A percentile compares a stretch with the other conserved stretches of the same genome.
Conservation (phyloP, 2,113 vertebrate genomes). For the Nansenia antarctica region DNA sequence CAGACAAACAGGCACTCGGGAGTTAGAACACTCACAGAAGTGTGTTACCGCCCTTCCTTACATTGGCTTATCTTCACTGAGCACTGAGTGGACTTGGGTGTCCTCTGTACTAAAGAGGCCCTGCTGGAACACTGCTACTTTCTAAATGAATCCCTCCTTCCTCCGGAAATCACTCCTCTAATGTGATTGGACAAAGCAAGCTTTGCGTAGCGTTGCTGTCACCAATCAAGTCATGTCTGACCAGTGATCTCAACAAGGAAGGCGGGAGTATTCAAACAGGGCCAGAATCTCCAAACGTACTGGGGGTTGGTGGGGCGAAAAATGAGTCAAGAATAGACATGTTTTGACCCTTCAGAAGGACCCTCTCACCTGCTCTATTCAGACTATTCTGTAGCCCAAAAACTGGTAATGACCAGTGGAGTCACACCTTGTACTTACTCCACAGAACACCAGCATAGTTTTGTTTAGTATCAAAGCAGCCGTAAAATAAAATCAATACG, state of each 20-base stretch:
- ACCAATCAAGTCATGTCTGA: no score
- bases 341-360: background rate
- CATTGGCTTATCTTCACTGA: slow-evolving; percentile 26
- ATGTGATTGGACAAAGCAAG: no score
- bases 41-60: slow-evolving; percentile 6
- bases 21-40: background rate
- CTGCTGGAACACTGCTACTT: background rate
- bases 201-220: no score
- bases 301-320: no score
- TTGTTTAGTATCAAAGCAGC: slow-evolving; percentile 25
- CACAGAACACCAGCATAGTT: no score
- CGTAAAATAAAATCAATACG: slow-evolving; percentile 27
- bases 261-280: no score
- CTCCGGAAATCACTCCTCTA: no score
- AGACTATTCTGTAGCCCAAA: background rate
- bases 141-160: no score
- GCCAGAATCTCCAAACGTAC: no score
- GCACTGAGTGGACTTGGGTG: background rate
- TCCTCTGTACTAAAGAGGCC: background rate
- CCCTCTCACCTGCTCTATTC: background rate
- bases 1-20: slow-evolving; percentile 1
- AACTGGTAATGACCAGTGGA: background rate
- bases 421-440: slow-evolving; percentile 35
- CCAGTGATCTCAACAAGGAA: no score
- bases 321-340: no score